Base-by-base conservation (phyloP, 2,113 vertebrate genomes). In the Proterorhinus semilunaris region DNA sequence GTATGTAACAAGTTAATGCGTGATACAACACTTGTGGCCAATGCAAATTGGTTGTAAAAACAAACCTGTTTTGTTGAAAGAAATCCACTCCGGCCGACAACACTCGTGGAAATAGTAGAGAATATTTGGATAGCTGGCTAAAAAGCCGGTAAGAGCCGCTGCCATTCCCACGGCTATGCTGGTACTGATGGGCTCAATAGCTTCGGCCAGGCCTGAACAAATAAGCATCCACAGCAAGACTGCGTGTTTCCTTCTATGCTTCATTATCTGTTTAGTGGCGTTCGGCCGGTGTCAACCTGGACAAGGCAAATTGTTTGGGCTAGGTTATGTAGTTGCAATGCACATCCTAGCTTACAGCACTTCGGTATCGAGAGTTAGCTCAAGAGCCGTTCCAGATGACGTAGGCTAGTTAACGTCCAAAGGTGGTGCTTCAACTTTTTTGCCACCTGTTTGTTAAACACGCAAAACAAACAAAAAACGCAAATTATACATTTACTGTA, bases 141-240 rank as follows among this genome's bases (percentile, higher is more conserved):
- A 53, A 8, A 91, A 87, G 0, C 92, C 92, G 0, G 93, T 92
- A 10, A 93, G 84, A 21, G 91, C 92, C 2, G 92, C 92, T 7
- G 92, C 93, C 86, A 94, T 87, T 0, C 92, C 92, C 0, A 94
- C 86, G 0, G 92, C 93, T 13, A 94, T 89, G 47, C 90, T 86
- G 54, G 92, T 93, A 46, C 87, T 91, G 64, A 94, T 89, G 52
- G 92, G 91, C 50, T 94, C 93, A 3, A 93, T 78, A 0, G 85
- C 91, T 10, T 75, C 77, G 1, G 83, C 62, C 17, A 49, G 5
- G 3, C 72, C 63, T 21, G 55, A 66, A 51, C 77, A 72, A 59
- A 84, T 15, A 6, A 89, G 17, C 49, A 89, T 4, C 75, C 49
- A 76, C 21, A 82, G 69, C 53, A 85, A 58, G 16, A 89, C 15